Evolutionary conservation across 1,140 invertebrate genomes (phyloP).

Genomic region (Batillaria attramentaria): DNA sequence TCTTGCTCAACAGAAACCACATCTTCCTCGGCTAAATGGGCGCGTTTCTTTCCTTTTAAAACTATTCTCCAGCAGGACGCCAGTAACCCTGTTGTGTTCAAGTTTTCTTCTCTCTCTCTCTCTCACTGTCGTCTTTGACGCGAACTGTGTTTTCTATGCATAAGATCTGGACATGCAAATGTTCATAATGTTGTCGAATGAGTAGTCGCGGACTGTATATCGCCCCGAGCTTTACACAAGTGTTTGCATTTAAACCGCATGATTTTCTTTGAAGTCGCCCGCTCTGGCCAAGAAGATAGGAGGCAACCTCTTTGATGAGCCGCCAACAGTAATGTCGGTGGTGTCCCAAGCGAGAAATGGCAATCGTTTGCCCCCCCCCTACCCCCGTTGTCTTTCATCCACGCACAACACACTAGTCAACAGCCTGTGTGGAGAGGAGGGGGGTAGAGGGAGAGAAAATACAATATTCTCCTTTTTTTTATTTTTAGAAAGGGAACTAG

Average conservation of each 20-base stretch:
- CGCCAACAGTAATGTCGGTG: conserved; percentile 3
- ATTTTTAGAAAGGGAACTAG: no score
- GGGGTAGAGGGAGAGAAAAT: no score
- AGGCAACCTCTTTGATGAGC: conserved; percentile 6
- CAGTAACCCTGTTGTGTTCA: background rate
- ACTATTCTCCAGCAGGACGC: background rate
- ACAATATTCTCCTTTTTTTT: no score
- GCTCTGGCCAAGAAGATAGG: conserved; percentile 6
- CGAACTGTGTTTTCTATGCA: background rate
- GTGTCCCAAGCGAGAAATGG: conserved; percentile 7
- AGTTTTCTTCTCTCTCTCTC: no score
- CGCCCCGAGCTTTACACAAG: conserved; percentile 26
- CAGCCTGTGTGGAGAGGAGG: background rate
- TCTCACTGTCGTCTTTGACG: background rate
- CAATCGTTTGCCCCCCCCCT: background rate
- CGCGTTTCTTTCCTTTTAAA: background rate
- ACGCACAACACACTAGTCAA: background rate
- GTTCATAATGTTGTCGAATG: conserved; percentile 9
- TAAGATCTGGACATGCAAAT: conserved; percentile 24
- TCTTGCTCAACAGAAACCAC: background rate
- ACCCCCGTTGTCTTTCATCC: conserved; percentile 26
- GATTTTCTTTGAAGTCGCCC: conserved; percentile 22
- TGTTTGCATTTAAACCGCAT: conserved; percentile 30
- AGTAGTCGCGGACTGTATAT: conserved; percentile 3
- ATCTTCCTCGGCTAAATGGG: background rate